Base-by-base conservation (phyloP, 2,888 invertebrate genomes). In the Eurytoma adleriae region DNA sequence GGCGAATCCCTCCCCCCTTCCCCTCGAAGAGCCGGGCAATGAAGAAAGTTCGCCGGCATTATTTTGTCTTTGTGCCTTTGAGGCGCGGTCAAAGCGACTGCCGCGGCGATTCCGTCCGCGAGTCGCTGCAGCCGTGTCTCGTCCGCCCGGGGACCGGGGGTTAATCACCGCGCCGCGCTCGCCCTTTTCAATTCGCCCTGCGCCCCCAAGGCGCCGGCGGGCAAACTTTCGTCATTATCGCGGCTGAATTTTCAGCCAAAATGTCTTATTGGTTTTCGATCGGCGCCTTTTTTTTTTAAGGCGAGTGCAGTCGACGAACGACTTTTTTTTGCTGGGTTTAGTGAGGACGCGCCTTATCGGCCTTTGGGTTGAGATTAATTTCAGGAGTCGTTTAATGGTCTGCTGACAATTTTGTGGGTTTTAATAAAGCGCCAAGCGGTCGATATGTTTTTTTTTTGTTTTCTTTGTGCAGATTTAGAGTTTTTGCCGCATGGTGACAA, bases 141-240 rank as follows among this genome's bases (percentile, higher is more conserved):
- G 24, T 7, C 40, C 13, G 14, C 27, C 40, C n/a, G n/a, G n/a
- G n/a, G n/a, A n/a, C n/a, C n/a, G n/a, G 3, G 69, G 52, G 61
- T 24, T 77, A 77, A 77, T 77, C 64, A 62, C n/a, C 62, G 14
- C 0, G 12, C 20, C 48, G 16, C 61, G 40, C 12, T 24, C n/a
- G 62, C 54, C 70, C 67, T 62, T 77, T 77, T 77, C 70, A 24
- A 77, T 77, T 61, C 59, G 59, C 62, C 62, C 12, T 62, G 56
- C 18, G 50, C 18, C 40, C 12, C 57, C 56, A 16, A n/a, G 16
- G 16, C 54, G 54, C 54, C 3, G 16, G 16, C 12, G 57, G 73
- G n/a, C n/a, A 77, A 83, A 83, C 80, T 83, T 83, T 82, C 71
- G 79, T 83, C 82, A 83, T 83, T 83, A 83, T 48, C 71, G 54